A percentile compares a stretch with the other conserved stretches of the same genome.
These are phyloP conservation scores for Onthophagus sagittarius DNA, from an alignment of 2,888 invertebrate species.

Conservation along the genomic window DNA sequence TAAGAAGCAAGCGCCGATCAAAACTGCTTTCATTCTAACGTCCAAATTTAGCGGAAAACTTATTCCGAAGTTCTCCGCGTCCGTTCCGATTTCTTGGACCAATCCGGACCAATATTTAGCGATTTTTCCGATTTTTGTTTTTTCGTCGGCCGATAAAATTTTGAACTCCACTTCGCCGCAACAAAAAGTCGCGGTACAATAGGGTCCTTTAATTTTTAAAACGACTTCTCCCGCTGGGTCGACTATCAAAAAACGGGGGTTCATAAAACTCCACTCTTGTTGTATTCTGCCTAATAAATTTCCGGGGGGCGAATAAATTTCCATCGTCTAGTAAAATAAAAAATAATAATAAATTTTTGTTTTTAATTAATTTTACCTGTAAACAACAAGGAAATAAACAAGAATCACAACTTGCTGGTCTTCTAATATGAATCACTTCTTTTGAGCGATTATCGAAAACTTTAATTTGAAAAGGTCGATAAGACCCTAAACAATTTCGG, in stretches of 20 bases:
- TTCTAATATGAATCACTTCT: conserved; percentile 74
- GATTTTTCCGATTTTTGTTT: conserved; percentile 71
- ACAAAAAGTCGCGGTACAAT: conserved; percentile 57
- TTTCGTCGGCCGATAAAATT: conserved; percentile 67
- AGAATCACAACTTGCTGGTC: conserved; percentile 69
- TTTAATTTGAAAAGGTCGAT: conserved; percentile 76
- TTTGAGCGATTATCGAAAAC: conserved; percentile 70
- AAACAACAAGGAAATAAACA: conserved; percentile 80
- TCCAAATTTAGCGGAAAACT: conserved; percentile 80
- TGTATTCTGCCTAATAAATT: conserved; percentile 61
- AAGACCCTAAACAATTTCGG: conserved; percentile 70
- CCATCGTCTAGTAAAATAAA: conserved; percentile 53
- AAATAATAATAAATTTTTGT: neutral
- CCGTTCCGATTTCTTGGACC: conserved; percentile 70
- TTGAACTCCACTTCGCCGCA: conserved; percentile 78
- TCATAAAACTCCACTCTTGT: conserved; percentile 65
- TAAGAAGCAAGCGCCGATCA: conserved; percentile 68
- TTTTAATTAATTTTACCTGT: conserved; percentile 36
- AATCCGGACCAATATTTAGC: conserved; percentile 81
- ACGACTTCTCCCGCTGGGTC: conserved; percentile 66
- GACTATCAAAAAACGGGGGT: conserved; percentile 64
- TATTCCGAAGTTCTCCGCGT: conserved; percentile 79
- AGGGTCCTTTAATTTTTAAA: conserved; percentile 70
- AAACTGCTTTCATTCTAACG: conserved; percentile 69
- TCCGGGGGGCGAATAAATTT: conserved; percentile 66